Base-by-base conservation (phyloP, 92 coral and sea anemone species). In the Metridium senile region DNA sequence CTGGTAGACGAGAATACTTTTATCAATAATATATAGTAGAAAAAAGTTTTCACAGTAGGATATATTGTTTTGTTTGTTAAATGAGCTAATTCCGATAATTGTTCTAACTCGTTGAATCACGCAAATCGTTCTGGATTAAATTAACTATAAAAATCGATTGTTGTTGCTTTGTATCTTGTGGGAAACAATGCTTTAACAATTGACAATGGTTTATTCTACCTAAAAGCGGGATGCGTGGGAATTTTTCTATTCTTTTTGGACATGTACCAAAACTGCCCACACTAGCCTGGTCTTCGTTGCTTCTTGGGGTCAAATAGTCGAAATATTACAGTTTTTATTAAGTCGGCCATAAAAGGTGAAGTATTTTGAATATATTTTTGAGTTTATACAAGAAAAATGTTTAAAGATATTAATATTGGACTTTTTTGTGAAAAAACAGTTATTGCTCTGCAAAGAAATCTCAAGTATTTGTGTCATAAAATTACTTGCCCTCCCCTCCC, bases 401-500 rank as follows among this genome's bases (percentile, higher is more conserved):
- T n/a, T 4, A 39, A 39, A 39, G 8, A 4, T 39, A 4, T 39
- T 4, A 39, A 39, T 39, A 39, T 39, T 4, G 6, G 13, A 4
- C 6, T 6, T 39, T 39, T 4, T 39, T 39, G 9, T 1, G 7
- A 10, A 22, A 10, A 59, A 59, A 59, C 1, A 18, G 22, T 10
- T 16, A 18, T 59, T 59, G 31, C 1, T 10, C 3, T 2, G 22
- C 28, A 0, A 1, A 63, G 16, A 19, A 63, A 63, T 21, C 11
- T 32, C 46, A 56, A 57, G 34, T 70, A 31, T 58, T n/a, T 11
- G 76, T 9, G 20, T 0, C 26, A 20, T 0, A 13, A 46, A 26
- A 9, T 19, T 19, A 43, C 71, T 10, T 1, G 19, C 74, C 74
- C 71, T 45, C 82, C 82, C 82, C 74, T 65, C 82, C 82, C 82